A percentile compares a stretch with the other conserved stretches of the same genome.
These are phyloP conservation scores for Molossus molossus DNA, from an alignment of 2,797 vertebrate species.

Conservation along the genomic window DNA sequence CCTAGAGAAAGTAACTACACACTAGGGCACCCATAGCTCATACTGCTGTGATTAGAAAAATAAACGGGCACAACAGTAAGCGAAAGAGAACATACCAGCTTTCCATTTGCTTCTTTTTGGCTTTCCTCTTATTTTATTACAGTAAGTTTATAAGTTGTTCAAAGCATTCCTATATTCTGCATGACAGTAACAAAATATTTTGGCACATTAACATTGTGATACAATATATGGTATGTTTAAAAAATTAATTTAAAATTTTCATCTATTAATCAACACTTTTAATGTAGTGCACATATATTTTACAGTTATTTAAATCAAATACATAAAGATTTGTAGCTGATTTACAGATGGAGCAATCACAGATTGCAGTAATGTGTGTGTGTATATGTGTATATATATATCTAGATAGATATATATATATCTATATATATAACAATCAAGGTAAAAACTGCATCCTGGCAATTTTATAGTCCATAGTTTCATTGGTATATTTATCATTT, in stretches of 20 bases:
- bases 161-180: conserved; percentile 86
- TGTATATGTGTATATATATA: background rate
- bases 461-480: conserved; percentile 89
- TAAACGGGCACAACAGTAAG: conserved; percentile 78
- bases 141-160: conserved; percentile 81
- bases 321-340: conserved; percentile 87
- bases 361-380: conserved; percentile 90
- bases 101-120: conserved; percentile 29
- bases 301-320: conserved; percentile 89
- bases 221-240: conserved; percentile 85
- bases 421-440: conserved; percentile 85
- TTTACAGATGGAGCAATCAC: conserved; percentile 92
- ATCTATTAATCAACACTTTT: conserved; percentile 86
- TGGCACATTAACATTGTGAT: conserved; percentile 89
- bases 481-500: conserved; percentile 75
- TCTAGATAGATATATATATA: rapidly evolving
- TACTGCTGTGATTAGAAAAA: conserved; percentile 75
- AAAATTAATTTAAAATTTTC: conserved; percentile 86
- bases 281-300: conserved; percentile 88
- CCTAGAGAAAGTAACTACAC: conserved; percentile 54
- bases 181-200: conserved; percentile 84
- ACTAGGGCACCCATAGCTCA: conserved; percentile 71
- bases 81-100: conserved; percentile 71
- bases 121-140: conserved; percentile 81
- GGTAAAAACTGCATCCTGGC: conserved; percentile 88